Conservation (phyloP, 2,797 vertebrate species). For the Tarsius wallacei region DNA sequence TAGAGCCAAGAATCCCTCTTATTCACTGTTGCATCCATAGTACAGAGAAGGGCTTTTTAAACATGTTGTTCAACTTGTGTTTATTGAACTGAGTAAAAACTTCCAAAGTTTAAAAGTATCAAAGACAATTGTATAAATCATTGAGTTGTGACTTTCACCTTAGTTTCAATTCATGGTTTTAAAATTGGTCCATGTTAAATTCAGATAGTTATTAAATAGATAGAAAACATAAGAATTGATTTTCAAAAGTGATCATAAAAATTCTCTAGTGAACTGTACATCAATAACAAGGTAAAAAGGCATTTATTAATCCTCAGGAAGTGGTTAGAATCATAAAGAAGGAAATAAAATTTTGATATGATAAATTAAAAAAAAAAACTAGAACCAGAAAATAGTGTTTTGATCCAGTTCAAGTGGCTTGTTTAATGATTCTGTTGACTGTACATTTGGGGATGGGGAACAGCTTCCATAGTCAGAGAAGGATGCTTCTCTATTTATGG, state of each 20-base stretch:
- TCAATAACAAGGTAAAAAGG: constrained; percentile 27
- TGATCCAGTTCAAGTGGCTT: not conserved
- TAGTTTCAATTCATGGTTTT: constrained; percentile 1
- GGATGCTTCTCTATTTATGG: not conserved
- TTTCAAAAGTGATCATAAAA: constrained; percentile 54
- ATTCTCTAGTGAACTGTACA: not conserved
- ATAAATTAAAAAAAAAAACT: not conserved
- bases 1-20: not conserved
- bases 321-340: constrained; percentile 18
- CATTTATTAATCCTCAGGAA: constrained; percentile 41
- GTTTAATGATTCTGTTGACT: not conserved
- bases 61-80: not conserved
- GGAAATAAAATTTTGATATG: constrained; percentile 55
- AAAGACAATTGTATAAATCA: not conserved
- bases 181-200: constrained; percentile 18
- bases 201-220: constrained; percentile 46
- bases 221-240: constrained; percentile 10
- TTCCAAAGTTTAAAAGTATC: not conserved
- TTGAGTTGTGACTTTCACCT: not conserved
- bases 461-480: not conserved
- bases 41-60: not conserved
- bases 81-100: not conserved
- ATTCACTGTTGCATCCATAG: not conserved
- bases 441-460: not conserved
- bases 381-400: not conserved